Conservation (phyloP, 2,888 invertebrate species). For the Plebejus anna region DNA sequence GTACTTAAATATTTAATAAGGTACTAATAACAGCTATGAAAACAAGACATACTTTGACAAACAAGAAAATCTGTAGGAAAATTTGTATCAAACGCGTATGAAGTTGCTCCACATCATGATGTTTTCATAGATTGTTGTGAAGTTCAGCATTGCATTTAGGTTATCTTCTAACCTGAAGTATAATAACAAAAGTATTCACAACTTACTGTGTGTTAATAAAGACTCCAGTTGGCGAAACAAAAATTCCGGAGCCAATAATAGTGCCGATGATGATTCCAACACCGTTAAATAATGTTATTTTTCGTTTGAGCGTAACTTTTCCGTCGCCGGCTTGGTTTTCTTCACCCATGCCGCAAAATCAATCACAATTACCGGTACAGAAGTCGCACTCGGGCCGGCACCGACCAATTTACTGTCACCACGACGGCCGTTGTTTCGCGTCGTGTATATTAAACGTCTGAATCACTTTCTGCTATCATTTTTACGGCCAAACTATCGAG, state of each 20-base stretch:
- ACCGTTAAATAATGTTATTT: slow-evolving; percentile 91
- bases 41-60: neutral
- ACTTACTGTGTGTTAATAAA: slow-evolving; percentile 82
- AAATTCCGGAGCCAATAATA: slow-evolving; percentile 95
- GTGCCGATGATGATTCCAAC: slow-evolving; percentile 93
- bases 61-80: neutral
- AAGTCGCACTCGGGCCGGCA: slow-evolving; percentile 58
- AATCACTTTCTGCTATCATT: slow-evolving; percentile 67
- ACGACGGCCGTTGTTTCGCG: slow-evolving; percentile 44
- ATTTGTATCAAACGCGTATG: neutral
- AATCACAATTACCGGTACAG: slow-evolving; percentile 60
- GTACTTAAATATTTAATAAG: neutral
- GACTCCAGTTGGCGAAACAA: slow-evolving; percentile 93
- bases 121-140: neutral
- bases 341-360: slow-evolving; percentile 76
- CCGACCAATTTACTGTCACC: slow-evolving; percentile 34
- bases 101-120: neutral
- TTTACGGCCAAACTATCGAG: slow-evolving; percentile 62
- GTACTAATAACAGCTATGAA: neutral
- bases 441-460: slow-evolving; percentile 61
- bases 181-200: neutral
- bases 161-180: slow-evolving; percentile 9
- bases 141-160: neutral
- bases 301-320: slow-evolving; percentile 87
- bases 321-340: slow-evolving; percentile 66